These are phyloP conservation scores for Pyrrhosoma nymphula DNA, from an alignment of 2,888 invertebrate genomes.

Conservation along the genomic window DNA sequence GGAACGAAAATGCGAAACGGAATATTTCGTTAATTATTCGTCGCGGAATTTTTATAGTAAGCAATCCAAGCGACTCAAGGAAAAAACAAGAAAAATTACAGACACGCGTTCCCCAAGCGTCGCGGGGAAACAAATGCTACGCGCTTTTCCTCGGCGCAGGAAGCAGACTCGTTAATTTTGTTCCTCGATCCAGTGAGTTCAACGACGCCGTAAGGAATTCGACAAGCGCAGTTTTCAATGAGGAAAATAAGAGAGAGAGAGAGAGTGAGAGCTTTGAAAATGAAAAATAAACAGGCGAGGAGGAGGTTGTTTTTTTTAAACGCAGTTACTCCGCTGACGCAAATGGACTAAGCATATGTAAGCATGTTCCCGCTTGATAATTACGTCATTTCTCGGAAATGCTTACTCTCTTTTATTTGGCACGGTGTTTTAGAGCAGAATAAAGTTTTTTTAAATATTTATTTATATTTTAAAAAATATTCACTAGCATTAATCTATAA, in stretches of 20 bases:
- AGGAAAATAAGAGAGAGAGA: background rate
- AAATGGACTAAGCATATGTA: background rate
- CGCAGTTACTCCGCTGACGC: background rate
- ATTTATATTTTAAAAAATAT: background rate
- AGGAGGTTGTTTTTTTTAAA: background rate
- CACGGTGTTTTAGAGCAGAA: no score
- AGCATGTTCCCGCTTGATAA: background rate
- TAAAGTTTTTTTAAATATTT: background rate
- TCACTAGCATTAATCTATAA: background rate
- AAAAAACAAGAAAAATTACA: background rate
- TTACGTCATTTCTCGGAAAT: background rate
- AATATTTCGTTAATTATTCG: conserved; percentile 33
- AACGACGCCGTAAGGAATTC: conserved; percentile 25
- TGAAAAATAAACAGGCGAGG: background rate
- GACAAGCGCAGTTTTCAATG: conserved; percentile 9
- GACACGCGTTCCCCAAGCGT: conserved; percentile 11
- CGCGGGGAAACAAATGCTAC: conserved; percentile 14
- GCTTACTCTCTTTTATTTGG: background rate
- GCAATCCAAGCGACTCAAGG: conserved; percentile 14
- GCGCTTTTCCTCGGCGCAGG: background rate
- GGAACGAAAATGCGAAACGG: background rate
- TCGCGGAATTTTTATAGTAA: background rate
- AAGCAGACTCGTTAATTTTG: conserved; percentile 28
- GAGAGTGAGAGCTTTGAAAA: background rate
- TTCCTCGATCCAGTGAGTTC: conserved; percentile 18